phyloP scores from a whole-genome alignment of 2,113 vertebrate genomes.

The Semicossyphus pulcher region DNA sequence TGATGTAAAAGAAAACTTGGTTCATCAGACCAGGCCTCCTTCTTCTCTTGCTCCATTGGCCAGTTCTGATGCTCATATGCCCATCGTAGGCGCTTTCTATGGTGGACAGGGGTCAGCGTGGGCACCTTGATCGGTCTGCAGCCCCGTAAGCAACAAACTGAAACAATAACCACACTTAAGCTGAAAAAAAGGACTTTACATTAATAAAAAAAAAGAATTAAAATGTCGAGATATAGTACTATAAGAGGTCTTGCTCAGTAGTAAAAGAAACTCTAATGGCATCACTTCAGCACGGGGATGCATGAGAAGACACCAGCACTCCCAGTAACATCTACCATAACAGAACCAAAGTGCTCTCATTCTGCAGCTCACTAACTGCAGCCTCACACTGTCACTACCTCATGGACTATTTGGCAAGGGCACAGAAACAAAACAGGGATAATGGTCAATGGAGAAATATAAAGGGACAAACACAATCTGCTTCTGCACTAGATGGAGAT shows the following conservation, averaged over 20 bases:
- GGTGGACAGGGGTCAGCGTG: too few species aligned
- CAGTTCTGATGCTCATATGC: too few species aligned
- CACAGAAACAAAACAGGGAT: slow-evolving; percentile 76
- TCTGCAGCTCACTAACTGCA: slow-evolving; percentile 45
- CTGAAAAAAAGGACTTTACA: too few species aligned
- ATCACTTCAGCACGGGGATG: neutral
- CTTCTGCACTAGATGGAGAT: slow-evolving; percentile 82
- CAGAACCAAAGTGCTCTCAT: neutral
- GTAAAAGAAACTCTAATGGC: neutral
- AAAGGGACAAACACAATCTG: slow-evolving; percentile 85
- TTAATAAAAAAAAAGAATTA: too few species aligned
- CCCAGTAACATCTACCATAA: slow-evolving; percentile 16
- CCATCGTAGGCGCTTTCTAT: too few species aligned
- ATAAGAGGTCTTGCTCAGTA: neutral
- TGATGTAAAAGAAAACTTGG: too few species aligned
- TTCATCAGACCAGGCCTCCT: too few species aligned
- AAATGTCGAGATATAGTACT: too few species aligned
- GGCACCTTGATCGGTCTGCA: too few species aligned
- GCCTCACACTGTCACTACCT: slow-evolving; percentile 34
- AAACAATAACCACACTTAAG: too few species aligned
- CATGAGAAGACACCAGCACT: slow-evolving; percentile 13
- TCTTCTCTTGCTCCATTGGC: too few species aligned
- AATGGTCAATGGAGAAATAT: slow-evolving; percentile 79
- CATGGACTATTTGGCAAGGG: slow-evolving; percentile 72
- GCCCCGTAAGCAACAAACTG: too few species aligned